A percentile compares a stretch with the other conserved stretches of the same genome.
Evolutionary conservation across 2,113 vertebrate genomes (phyloP).

Genomic region (Chunga burmeisteri): DNA sequence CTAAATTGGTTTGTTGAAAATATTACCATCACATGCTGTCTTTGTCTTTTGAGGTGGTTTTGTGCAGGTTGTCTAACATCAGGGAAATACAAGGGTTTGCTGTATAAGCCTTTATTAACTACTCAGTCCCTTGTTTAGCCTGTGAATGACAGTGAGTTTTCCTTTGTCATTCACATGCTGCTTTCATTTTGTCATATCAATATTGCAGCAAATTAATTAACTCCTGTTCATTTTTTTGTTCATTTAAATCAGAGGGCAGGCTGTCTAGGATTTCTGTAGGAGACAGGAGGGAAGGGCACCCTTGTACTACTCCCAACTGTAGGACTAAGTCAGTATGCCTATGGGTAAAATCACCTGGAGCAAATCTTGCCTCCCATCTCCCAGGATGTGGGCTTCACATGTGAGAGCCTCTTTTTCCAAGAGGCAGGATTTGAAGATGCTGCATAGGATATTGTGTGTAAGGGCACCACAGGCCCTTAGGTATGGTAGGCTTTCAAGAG

Average conservation of each 20-base stretch:
- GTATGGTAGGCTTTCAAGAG: background rate
- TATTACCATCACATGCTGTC: fast-evolving
- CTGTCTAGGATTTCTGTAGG: background rate
- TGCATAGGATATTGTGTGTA: fast-evolving
- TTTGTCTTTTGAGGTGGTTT: conserved; percentile 7
- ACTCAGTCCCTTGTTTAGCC: conserved; percentile 24
- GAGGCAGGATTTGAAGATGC: background rate
- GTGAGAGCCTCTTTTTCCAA: background rate
- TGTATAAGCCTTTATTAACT: conserved; percentile 34
- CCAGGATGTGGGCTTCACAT: background rate
- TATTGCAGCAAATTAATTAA: conserved; percentile 55
- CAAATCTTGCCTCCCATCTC: background rate
- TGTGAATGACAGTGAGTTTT: conserved; percentile 44
- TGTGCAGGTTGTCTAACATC: background rate
- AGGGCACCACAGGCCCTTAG: background rate
- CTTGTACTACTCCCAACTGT: background rate
- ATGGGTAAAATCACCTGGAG: background rate
- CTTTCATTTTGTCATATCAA: conserved; percentile 54
- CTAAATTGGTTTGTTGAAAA: background rate
- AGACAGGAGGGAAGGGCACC: background rate
- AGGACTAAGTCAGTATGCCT: background rate
- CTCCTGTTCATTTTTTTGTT: conserved; percentile 15
- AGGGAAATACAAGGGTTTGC: conserved; percentile 2
- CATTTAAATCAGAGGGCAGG: background rate
- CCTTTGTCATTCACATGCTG: background rate